phyloP scores from a whole-genome alignment of 1,140 invertebrate genomes.

The Leguminivora glycinivorella region DNA sequence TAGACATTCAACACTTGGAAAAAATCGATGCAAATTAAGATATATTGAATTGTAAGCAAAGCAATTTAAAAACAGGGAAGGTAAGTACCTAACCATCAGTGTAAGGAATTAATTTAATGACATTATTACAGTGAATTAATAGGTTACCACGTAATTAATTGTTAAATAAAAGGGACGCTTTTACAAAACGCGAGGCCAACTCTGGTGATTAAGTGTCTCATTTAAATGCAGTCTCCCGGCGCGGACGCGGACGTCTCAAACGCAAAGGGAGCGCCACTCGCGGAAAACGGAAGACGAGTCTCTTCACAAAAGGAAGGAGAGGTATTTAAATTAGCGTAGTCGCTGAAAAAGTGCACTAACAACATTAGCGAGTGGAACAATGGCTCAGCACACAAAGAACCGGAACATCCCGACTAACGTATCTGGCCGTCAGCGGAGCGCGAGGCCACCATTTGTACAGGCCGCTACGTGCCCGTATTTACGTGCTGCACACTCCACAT shows the following conservation, averaged over 20 bases:
- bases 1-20: background rate
- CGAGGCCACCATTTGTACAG: conserved; percentile 29
- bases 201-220: conserved; percentile 78
- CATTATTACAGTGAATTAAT: conserved; percentile 50
- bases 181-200: conserved; percentile 70
- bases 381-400: conserved; percentile 66
- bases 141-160: conserved; percentile 64
- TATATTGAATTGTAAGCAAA: background rate
- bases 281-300: conserved; percentile 76
- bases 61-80: background rate
- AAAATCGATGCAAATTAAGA: background rate
- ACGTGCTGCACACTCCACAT: conserved; percentile 14
- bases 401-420: conserved; percentile 55
- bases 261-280: conserved; percentile 69
- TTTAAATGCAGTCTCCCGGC: conserved; percentile 77
- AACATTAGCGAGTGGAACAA: conserved; percentile 77
- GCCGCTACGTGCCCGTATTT: conserved; percentile 21
- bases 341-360: conserved; percentile 78
- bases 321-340: conserved; percentile 78
- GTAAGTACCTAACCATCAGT: background rate
- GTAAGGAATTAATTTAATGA: conserved; percentile 11
- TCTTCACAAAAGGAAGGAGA: conserved; percentile 73
- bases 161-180: conserved; percentile 66
- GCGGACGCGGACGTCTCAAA: conserved; percentile 71
- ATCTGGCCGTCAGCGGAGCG: conserved; percentile 24